Percentiles rank a stretch among this genome's conserved stretches.
These are phyloP conservation scores for Merodon equestris DNA, from an alignment of 2,888 invertebrate genomes.

Conservation along the genomic window DNA sequence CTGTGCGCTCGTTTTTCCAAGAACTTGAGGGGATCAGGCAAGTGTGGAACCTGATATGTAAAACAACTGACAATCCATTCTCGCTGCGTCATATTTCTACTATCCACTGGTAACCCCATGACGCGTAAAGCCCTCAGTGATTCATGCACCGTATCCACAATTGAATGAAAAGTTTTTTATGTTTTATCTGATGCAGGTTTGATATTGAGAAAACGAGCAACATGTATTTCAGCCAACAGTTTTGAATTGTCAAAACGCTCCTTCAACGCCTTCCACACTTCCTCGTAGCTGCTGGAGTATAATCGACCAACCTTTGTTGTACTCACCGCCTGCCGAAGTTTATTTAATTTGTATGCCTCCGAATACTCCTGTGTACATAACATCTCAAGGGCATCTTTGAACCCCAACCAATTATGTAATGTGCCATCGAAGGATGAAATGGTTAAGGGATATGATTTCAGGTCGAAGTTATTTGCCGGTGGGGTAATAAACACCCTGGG, in stretches of 20 bases:
- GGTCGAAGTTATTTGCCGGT: no score
- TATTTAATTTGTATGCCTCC: constrained; percentile 36
- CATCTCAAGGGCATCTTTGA: no score
- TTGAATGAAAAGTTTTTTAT: constrained; percentile 7
- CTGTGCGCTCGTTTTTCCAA: constrained; percentile 29
- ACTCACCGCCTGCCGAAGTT: constrained; percentile 27
- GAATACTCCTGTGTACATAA: constrained; percentile 8
- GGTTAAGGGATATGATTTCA: no score
- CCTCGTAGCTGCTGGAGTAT: constrained; percentile 28
- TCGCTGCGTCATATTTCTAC: constrained; percentile 5
- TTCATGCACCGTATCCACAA: constrained; percentile 38
- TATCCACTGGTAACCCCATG: constrained; percentile 34
- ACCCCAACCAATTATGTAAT: no score
- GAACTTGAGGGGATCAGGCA: constrained; percentile 8
- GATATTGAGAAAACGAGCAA: no score
- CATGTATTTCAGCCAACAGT: constrained; percentile 43
- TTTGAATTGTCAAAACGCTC: constrained; percentile 31
- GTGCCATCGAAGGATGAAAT: no score
- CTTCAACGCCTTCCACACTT: constrained; percentile 35
- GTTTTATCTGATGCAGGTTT: constrained; percentile 8
- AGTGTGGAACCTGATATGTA: constrained; percentile 18
- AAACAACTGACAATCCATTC: constrained; percentile 12
- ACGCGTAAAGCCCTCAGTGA: constrained; percentile 14
- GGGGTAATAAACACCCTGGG: no score
- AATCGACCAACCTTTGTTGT: constrained; percentile 19